phyloP scores from a whole-genome alignment of 2,888 invertebrate genomes.

The Heteromyza rotundicornis region DNA sequence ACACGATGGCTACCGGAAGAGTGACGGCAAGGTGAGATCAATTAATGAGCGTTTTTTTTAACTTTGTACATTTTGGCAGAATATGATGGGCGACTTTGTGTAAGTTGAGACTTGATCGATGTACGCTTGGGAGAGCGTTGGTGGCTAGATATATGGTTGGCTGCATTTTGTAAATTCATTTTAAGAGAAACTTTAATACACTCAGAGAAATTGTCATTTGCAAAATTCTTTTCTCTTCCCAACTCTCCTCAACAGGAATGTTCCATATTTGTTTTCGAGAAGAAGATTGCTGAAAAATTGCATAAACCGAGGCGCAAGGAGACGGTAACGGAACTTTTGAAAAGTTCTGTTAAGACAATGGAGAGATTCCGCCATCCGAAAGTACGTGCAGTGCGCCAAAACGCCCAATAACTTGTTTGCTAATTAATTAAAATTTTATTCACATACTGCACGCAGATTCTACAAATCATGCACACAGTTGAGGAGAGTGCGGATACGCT shows the following conservation, averaged over 20 bases:
- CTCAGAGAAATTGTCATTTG: no score
- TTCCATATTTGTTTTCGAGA: conserved; percentile 93
- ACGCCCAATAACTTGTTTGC: neutral
- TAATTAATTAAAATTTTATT: conserved; percentile 9
- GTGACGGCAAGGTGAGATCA: conserved; percentile 82
- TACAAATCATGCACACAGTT: conserved; percentile 73
- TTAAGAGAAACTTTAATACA: no score
- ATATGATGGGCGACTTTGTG: no score
- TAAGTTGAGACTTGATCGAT: no score
- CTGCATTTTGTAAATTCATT: no score
- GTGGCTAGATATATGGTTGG: no score
- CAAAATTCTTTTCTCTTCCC: no score
- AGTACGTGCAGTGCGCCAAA: conserved; percentile 42
- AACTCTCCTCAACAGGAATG: conserved; percentile 74
- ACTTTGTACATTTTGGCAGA: no score
- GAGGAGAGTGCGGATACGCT: conserved; percentile 87
- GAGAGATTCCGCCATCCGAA: conserved; percentile 87
- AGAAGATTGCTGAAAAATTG: conserved; percentile 88
- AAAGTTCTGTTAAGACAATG: conserved; percentile 79
- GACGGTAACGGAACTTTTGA: conserved; percentile 86
- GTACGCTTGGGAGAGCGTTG: no score
- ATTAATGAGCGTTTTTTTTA: neutral
- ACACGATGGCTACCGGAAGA: conserved; percentile 86
- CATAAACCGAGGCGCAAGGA: conserved; percentile 92
- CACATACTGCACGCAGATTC: conserved; percentile 59